Percentiles rank a stretch among this genome's conserved stretches.
These are phyloP conservation scores for Polyommatus icarus DNA, from an alignment of 2,888 invertebrate genomes.

Conservation along the genomic window DNA sequence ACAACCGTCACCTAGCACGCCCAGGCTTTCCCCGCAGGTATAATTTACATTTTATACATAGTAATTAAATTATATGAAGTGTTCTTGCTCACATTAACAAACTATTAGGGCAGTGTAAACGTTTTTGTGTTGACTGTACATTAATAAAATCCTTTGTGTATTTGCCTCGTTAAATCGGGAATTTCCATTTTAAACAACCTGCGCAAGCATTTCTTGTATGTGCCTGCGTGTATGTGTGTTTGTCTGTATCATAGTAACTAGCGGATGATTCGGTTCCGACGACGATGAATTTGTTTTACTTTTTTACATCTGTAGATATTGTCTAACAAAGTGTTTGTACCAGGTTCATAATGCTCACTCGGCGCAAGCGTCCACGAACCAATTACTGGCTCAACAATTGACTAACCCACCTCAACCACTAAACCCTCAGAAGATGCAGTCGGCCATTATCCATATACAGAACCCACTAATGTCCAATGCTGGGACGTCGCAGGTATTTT, in stretches of 20 bases:
- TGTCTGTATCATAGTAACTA: neutral
- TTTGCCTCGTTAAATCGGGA: neutral
- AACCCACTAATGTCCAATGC: constrained; percentile 72
- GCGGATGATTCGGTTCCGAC: neutral
- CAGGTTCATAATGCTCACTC: constrained; percentile 52
- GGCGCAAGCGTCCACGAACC: constrained; percentile 73
- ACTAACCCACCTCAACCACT: constrained; percentile 77
- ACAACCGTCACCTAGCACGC: constrained; percentile 69
- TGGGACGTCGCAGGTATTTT: constrained; percentile 64
- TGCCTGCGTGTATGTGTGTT: neutral
- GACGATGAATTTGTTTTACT: neutral
- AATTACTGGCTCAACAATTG: constrained; percentile 72
- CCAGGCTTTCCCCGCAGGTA: constrained; percentile 70
- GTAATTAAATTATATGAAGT: neutral
- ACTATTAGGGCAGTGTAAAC: neutral
- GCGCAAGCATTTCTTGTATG: no score
- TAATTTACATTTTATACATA: constrained; percentile 8
- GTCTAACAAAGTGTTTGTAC: constrained; percentile 14
- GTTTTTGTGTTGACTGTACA: neutral
- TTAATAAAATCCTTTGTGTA: neutral
- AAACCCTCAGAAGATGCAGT: constrained; percentile 76
- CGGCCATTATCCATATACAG: constrained; percentile 77
- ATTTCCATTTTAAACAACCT: neutral
- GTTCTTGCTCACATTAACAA: neutral
- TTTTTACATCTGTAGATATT: constrained; percentile 10